Base-by-base conservation (phyloP, 2,888 invertebrate species). In the Trisateles emortualis region DNA sequence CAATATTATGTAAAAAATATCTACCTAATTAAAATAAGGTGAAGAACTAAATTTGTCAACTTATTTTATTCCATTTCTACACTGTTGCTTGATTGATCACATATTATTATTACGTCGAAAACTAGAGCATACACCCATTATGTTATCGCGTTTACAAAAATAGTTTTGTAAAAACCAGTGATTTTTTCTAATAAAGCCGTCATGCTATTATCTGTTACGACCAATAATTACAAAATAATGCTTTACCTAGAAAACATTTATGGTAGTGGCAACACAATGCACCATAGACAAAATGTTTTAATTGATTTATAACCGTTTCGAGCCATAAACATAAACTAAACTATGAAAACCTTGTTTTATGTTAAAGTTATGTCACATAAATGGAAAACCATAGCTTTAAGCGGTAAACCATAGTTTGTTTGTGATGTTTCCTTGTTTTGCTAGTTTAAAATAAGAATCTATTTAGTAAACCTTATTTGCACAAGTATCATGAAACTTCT, bases 141-240 rank as follows among this genome's bases (percentile, higher is more conserved):
- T n/a, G n/a, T n/a, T n/a, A n/a, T n/a, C n/a, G n/a, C n/a, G n/a
- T n/a, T n/a, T n/a, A n/a, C n/a, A n/a, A n/a, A n/a, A n/a, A n/a
- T n/a, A n/a, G n/a, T n/a, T n/a, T n/a, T n/a, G n/a, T 8, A 26
- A 26, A 26, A 8, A 8, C 26, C 3, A 26, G 8, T 8, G 5
- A 26, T 26, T 4, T 26, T 26, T 8, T 19, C 19, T 19, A 19
- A 3, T 8, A 17, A 17, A 17, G 10, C 8, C 10, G 14, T 36
- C 5, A 32, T 45, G 5, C 14, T 29, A 17, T 14, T 45, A 39
- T 52, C 40, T 45, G 9, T 22, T 32, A 32, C 17, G 39, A 11
- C 24, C 26, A 16, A 42, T n/a, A n/a, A n/a, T 50, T 22, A 22
- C 6, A 36, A 29, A 10, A 14, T 19, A 30, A 19, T 16, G 17